These are phyloP conservation scores for Halictus rubicundus DNA, from an alignment of 1,140 invertebrate genomes.

Conservation along the genomic window DNA sequence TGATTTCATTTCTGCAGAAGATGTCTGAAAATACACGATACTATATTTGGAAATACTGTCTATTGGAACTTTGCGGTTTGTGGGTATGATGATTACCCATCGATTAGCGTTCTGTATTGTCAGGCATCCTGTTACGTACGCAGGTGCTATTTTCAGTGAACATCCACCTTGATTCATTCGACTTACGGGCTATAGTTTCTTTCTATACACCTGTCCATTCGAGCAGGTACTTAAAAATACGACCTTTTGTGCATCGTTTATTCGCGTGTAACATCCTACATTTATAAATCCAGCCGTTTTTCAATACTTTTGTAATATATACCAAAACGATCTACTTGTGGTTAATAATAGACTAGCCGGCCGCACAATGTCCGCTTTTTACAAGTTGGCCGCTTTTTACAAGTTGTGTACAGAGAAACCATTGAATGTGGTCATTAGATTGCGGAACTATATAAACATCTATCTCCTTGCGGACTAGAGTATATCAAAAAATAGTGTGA, in stretches of 20 bases:
- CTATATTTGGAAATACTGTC: not conserved
- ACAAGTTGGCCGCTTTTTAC: slow-evolving; percentile 9
- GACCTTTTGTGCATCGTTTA: slow-evolving; percentile 3
- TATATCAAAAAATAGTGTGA: too few relatives aligned
- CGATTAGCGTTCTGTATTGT: not conserved
- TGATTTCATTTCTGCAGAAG: not conserved
- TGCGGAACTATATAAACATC: too few relatives aligned
- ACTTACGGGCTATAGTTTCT: slow-evolving; percentile 6
- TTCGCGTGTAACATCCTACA: not conserved
- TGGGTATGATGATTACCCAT: not conserved
- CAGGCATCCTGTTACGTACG: not conserved
- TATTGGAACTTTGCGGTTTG: not conserved
- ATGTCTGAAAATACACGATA: not conserved
- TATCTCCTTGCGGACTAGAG: too few relatives aligned
- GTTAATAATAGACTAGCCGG: not conserved
- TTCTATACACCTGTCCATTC: slow-evolving; percentile 8
- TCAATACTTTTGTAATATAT: slow-evolving; percentile 6
- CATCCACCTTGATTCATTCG: not conserved
- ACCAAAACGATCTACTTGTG: not conserved
- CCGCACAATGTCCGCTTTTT: slow-evolving; percentile 4
- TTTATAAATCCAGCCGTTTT: not conserved
- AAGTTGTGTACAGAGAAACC: not conserved
- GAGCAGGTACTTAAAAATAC: not conserved
- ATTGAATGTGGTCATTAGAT: not conserved
- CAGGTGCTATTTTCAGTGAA: slow-evolving; percentile 16